These are phyloP conservation scores for Ctenochaetus hawaiiensis DNA, from an alignment of 2,797 vertebrate genomes.

Conservation along the genomic window DNA sequence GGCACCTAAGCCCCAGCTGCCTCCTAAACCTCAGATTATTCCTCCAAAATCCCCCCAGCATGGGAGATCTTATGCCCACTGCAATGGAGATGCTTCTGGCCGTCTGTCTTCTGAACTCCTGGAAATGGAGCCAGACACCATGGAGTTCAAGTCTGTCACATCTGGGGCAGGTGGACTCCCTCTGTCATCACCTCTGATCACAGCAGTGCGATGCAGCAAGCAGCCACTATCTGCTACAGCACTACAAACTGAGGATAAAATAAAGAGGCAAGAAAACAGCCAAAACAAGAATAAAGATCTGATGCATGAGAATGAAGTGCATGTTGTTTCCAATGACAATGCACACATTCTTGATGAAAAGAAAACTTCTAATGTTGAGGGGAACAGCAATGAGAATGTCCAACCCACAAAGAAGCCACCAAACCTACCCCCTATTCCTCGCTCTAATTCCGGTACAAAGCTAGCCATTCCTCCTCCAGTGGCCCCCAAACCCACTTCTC, in stretches of 20 bases:
- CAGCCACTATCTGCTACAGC: conserved; percentile 41
- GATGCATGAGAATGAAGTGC: conserved; percentile 47
- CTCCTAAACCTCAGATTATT: conserved; percentile 77
- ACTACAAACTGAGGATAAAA: conserved; percentile 51
- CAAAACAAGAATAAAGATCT: conserved; percentile 62
- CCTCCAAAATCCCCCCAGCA: conserved; percentile 77
- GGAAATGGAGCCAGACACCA: conserved; percentile 91
- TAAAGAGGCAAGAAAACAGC: conserved; percentile 49
- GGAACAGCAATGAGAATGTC: conserved; percentile 51
- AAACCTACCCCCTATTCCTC: conserved; percentile 53
- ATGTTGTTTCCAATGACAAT: conserved; percentile 62
- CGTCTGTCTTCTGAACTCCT: conserved; percentile 83
- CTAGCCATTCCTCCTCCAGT: conserved; percentile 76
- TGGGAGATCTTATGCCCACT: conserved; percentile 79
- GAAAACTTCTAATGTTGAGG: conserved; percentile 40
- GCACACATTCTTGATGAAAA: conserved; percentile 42
- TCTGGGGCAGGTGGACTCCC: conserved; percentile 81
- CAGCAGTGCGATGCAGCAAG: conserved; percentile 81
- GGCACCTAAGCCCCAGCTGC: conserved; percentile 80
- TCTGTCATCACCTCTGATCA: conserved; percentile 84
- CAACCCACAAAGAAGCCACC: conserved; percentile 46
- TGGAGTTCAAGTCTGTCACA: conserved; percentile 90
- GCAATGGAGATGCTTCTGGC: conserved; percentile 84
- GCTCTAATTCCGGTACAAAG: conserved; percentile 76
- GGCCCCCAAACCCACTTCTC: conserved; percentile 77